Evolutionary conservation across 2,888 invertebrate genomes (phyloP).

Genomic region (Leucozona laternaria): DNA sequence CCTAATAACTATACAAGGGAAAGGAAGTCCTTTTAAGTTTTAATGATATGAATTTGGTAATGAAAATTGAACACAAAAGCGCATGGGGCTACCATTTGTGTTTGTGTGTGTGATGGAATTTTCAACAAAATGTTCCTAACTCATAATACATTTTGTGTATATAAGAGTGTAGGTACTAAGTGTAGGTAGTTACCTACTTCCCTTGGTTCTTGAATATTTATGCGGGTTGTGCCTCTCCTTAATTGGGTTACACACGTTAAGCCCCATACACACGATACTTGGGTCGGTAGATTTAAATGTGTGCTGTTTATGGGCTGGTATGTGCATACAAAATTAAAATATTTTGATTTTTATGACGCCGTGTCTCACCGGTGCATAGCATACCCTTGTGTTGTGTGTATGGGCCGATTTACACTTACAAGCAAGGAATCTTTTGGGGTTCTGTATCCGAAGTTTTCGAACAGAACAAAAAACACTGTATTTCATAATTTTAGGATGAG

Average conservation of each 20-base stretch:
- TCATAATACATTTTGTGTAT: background rate
- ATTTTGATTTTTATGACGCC: no score
- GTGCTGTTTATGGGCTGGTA: no score
- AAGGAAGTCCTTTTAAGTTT: constrained; percentile 4
- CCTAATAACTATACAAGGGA: background rate
- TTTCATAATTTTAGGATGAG: background rate
- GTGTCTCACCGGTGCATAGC: no score
- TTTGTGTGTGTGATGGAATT: background rate
- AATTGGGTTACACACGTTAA: background rate
- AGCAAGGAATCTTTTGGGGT: background rate
- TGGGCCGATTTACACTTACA: no score
- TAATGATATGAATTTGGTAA: constrained; percentile 5
- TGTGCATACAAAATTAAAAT: no score
- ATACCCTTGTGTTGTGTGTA: no score
- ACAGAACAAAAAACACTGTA: background rate
- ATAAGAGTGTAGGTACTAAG: background rate
- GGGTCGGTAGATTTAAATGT: no score
- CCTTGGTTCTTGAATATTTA: background rate
- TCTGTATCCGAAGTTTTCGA: background rate
- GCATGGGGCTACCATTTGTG: background rate
- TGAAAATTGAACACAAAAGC: background rate
- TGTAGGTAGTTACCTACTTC: background rate
- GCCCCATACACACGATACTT: no score
- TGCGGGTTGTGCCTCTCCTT: background rate
- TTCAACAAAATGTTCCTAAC: background rate